These are phyloP conservation scores for Porites evermanni DNA, from an alignment of 92 coral and sea anemone genomes.

Conservation along the genomic window DNA sequence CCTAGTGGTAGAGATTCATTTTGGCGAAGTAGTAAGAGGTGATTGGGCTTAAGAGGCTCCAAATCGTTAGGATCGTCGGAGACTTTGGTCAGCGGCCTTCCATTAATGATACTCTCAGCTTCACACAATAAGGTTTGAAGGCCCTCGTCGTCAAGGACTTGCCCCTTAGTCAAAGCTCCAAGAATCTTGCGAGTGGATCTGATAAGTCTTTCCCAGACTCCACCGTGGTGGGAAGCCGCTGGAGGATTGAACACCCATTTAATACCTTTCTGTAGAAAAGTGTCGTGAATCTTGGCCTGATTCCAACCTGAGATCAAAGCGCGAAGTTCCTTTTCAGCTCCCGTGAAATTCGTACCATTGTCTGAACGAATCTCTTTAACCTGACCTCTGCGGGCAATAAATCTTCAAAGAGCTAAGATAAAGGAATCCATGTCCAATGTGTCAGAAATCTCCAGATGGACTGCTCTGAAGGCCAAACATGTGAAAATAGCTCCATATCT, in stretches of 20 bases:
- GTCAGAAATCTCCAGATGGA: slow-evolving; percentile 28
- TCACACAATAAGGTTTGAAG: no score
- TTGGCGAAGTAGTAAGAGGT: no score
- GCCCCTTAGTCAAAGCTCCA: no score
- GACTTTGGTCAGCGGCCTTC: no score
- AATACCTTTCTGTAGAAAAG: slow-evolving; percentile 11
- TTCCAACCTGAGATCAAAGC: slow-evolving; percentile 22
- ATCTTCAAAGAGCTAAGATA: slow-evolving; percentile 19
- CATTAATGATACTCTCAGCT: no score
- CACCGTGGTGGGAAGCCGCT: not conserved
- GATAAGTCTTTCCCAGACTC: slow-evolving; percentile 36
- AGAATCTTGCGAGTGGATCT: not conserved
- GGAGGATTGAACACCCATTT: slow-evolving; percentile 41
- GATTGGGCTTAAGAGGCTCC: no score
- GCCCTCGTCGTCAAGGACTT: no score
- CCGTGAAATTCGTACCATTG: no score
- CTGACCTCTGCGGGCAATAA: slow-evolving; percentile 35
- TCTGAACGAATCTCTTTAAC: slow-evolving; percentile 17
- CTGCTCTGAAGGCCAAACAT: slow-evolving; percentile 29
- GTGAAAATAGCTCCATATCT: slow-evolving; percentile 19
- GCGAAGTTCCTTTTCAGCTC: slow-evolving; percentile 30
- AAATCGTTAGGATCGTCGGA: no score
- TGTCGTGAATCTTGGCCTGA: slow-evolving; percentile 25
- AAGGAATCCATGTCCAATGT: slow-evolving; percentile 35
- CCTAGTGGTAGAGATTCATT: no score